Evolutionary conservation across 2,888 invertebrate species (phyloP).

Genomic region (Cylindroiulus punctatus): DNA sequence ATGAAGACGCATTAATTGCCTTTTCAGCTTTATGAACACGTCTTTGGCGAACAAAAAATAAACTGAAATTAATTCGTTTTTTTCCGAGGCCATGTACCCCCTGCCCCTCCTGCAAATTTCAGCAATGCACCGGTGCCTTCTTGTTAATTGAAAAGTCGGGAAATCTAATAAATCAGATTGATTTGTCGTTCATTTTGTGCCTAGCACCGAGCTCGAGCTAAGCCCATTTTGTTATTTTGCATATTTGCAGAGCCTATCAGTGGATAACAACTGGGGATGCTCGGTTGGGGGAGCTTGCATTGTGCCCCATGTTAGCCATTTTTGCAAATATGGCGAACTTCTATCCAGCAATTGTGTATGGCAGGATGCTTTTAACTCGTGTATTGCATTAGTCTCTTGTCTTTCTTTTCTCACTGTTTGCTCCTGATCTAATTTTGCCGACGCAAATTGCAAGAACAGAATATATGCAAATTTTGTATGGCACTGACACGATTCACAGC

Average conservation of each 20-base stretch:
- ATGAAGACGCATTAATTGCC: constrained; percentile 25
- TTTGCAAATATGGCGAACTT: constrained; percentile 27
- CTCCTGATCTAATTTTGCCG: constrained; percentile 53
- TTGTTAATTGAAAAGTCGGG: constrained; percentile 52
- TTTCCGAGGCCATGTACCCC: constrained; percentile 4
- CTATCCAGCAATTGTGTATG: constrained; percentile 26
- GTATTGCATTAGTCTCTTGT: constrained; percentile 48
- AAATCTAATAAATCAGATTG: constrained; percentile 53
- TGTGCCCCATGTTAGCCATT: constrained; percentile 23
- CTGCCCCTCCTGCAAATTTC: constrained; percentile 8
- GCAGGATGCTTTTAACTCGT: constrained; percentile 49
- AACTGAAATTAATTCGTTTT: constrained; percentile 26
- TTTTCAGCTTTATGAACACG: constrained; percentile 42
- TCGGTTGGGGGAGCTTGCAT: not conserved
- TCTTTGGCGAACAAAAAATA: not conserved
- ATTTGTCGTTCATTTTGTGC: constrained; percentile 46
- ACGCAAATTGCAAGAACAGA: constrained; percentile 53
- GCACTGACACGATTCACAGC: constrained; percentile 53
- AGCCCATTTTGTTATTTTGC: constrained; percentile 3
- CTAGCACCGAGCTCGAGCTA: not conserved
- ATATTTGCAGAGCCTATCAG: not conserved
- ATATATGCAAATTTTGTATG: constrained; percentile 56
- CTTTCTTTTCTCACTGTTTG: constrained; percentile 52
- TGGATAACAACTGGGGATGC: not conserved
- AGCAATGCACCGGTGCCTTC: constrained; percentile 36